Evolutionary conservation across 2,888 invertebrate species (phyloP).

Genomic region (Auanema freiburgensis): DNA sequence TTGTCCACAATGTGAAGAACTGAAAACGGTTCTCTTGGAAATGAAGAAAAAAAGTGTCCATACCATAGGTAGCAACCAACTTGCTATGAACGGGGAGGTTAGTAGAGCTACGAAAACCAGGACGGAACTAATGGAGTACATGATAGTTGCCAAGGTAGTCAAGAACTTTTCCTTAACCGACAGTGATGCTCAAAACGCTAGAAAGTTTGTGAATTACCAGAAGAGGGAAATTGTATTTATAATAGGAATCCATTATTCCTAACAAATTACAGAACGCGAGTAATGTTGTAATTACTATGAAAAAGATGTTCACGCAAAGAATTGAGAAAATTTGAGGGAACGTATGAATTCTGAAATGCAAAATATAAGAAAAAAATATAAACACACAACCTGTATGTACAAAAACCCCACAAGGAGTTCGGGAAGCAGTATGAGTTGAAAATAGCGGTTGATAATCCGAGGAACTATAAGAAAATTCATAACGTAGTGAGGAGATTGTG

Average conservation of each 20-base stretch:
- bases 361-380: constrained; percentile 8
- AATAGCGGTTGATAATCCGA: constrained; percentile 33
- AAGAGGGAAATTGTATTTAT: constrained; percentile 52
- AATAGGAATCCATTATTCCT: constrained; percentile 49
- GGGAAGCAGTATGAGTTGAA: constrained; percentile 48
- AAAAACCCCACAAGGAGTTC: constrained; percentile 31
- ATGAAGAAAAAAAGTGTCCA: background rate
- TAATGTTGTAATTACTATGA: constrained; percentile 35
- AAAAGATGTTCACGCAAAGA: constrained; percentile 52
- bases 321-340: constrained; percentile 50
- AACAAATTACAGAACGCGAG: constrained; percentile 44
- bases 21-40: constrained; percentile 23
- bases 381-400: constrained; percentile 25
- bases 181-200: background rate
- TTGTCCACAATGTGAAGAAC: constrained; percentile 31
- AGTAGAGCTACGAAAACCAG: constrained; percentile 23
- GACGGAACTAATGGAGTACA: constrained; percentile 33
- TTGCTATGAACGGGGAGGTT: constrained; percentile 25
- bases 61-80: constrained; percentile 37
- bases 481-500: background rate
- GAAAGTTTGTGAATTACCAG: constrained; percentile 27
- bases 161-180: constrained; percentile 42
- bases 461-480: constrained; percentile 28
- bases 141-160: constrained; percentile 35
- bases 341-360: constrained; percentile 33